A percentile compares a stretch with the other conserved stretches of the same genome.
phyloP scores from a whole-genome alignment of 92 coral and sea anemone genomes.

The Isaurus tuberculatus region DNA sequence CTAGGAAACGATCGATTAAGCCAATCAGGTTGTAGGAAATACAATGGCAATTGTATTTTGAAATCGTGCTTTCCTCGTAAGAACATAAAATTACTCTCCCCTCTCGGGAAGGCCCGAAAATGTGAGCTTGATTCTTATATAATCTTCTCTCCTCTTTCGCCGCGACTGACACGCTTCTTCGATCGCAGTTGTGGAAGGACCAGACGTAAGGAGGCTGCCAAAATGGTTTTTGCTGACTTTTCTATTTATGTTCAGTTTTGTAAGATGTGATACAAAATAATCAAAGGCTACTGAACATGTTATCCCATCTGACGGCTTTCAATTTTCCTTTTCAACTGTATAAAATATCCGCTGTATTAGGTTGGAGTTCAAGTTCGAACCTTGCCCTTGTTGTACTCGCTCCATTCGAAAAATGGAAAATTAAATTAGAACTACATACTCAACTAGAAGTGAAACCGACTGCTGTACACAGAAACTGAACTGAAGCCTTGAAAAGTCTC shows the following conservation, averaged over 20 bases:
- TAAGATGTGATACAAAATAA: constrained; percentile 30
- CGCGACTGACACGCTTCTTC: constrained; percentile 26
- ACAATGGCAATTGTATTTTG: constrained; percentile 33
- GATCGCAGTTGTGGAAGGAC: constrained; percentile 32
- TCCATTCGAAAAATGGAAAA: constrained; percentile 31
- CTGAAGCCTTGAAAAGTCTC: constrained; percentile 37
- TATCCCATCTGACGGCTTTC: constrained; percentile 33
- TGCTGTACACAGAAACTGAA: constrained; percentile 39
- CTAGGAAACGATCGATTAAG: constrained; percentile 10
- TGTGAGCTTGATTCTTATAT: constrained; percentile 29
- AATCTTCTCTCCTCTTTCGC: constrained; percentile 24
- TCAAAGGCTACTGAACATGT: constrained; percentile 17
- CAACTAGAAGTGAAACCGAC: constrained; percentile 36
- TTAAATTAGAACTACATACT: constrained; percentile 19
- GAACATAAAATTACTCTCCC: constrained; percentile 29
- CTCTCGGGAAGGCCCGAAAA: constrained; percentile 21
- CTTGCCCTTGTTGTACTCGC: constrained; percentile 33
- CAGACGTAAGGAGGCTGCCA: constrained; percentile 29
- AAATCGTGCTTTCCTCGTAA: constrained; percentile 31
- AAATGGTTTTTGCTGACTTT: constrained; percentile 26
- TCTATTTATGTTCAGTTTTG: constrained; percentile 36
- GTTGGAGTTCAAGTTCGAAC: constrained; percentile 40
- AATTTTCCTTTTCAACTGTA: constrained; percentile 22
- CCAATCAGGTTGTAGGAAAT: constrained; percentile 26
- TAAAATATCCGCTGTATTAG: constrained; percentile 33